These are phyloP conservation scores for Mobula hypostoma DNA, from an alignment of 2,113 vertebrate genomes.

Conservation along the genomic window DNA sequence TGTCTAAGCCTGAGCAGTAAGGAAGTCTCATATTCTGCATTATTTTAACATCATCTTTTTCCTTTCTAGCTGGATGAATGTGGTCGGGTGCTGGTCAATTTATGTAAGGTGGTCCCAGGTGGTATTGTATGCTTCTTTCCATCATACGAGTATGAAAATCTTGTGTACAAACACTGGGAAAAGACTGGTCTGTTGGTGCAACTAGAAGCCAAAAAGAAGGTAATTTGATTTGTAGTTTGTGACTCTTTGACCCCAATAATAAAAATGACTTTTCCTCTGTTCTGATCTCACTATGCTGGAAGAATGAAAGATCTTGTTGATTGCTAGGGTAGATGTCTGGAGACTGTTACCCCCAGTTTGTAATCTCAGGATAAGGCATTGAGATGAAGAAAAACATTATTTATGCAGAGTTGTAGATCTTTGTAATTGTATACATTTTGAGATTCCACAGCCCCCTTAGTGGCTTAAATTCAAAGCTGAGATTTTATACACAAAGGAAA, in stretches of 20 bases:
- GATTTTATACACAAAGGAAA: too few species aligned
- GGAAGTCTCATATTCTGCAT: neutral
- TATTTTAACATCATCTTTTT: neutral
- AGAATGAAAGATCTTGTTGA: too few species aligned
- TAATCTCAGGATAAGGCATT: too few species aligned
- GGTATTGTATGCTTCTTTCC: constrained; percentile 92
- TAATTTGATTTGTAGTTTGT: constrained; percentile 41
- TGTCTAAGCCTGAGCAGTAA: neutral
- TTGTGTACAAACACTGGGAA: constrained; percentile 76
- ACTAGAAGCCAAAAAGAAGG: constrained; percentile 78
- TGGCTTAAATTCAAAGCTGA: too few species aligned
- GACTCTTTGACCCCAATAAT: neutral
- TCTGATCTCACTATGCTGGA: too few species aligned
- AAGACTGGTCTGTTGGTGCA: constrained; percentile 63
- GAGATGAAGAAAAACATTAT: too few species aligned
- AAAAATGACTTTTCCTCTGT: too few species aligned
- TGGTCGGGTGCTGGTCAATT: constrained; percentile 77
- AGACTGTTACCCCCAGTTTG: too few species aligned
- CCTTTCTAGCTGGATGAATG: constrained; percentile 77
- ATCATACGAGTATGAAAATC: constrained; percentile 80
- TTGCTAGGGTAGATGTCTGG: too few species aligned
- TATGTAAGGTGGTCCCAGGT: constrained; percentile 80
- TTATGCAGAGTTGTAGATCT: too few species aligned
- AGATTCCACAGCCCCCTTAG: too few species aligned
- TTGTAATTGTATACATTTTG: too few species aligned